phyloP scores from a whole-genome alignment of 2,113 vertebrate species.

The Saimiri boliviensis region DNA sequence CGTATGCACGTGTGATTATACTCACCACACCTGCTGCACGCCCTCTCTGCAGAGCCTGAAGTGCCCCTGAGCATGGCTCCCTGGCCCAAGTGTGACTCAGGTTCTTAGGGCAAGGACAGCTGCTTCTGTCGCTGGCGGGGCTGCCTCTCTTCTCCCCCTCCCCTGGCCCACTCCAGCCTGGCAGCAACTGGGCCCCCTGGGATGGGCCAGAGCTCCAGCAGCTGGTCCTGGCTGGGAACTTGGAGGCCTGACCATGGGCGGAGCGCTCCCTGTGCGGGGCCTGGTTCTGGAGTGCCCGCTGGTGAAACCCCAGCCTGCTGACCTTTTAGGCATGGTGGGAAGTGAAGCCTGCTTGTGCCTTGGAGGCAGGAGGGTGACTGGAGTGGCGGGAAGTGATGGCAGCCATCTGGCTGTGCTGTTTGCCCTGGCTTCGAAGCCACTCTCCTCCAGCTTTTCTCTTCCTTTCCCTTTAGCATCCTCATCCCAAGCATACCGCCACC shows the following conservation, averaged over 20 bases:
- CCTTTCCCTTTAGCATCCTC: not conserved
- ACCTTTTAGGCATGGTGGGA: slow-evolving; percentile 5
- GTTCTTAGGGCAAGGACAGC: not conserved
- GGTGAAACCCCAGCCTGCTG: slow-evolving; percentile 47
- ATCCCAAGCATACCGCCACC: fast-evolving
- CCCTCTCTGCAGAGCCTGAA: not conserved
- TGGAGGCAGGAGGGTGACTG: fast-evolving
- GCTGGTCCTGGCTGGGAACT: slow-evolving; percentile 30
- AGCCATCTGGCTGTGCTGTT: too few relatives aligned
- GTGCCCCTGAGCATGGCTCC: not conserved
- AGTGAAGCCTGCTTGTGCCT: not conserved
- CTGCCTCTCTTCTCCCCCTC: not conserved
- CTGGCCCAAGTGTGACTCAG: fast-evolving
- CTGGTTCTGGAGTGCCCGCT: not conserved
- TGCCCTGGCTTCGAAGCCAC: not conserved
- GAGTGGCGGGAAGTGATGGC: not conserved
- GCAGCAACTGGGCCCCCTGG: slow-evolving; percentile 35
- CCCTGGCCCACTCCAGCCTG: not conserved
- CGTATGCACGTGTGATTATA: not conserved
- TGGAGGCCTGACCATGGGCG: not conserved
- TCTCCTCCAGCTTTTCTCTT: not conserved
- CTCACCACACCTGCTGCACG: fast-evolving
- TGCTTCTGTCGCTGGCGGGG: not conserved
- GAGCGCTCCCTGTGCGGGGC: not conserved
- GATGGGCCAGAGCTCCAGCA: not conserved